Evolutionary conservation across 2,797 vertebrate genomes (phyloP).

Genomic region (Florisuga fusca): DNA sequence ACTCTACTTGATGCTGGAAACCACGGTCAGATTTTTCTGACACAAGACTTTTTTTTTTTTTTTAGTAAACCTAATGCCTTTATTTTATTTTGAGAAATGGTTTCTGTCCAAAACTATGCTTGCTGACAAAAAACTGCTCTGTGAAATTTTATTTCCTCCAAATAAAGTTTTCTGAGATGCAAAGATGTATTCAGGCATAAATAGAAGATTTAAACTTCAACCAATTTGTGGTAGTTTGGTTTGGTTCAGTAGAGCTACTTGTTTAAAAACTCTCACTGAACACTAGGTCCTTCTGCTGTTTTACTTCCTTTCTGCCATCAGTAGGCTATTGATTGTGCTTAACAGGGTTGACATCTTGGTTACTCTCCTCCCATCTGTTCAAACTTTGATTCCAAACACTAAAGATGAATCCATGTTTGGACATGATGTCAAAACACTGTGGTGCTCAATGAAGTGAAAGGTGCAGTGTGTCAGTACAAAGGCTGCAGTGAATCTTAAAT

Average conservation of each 20-base stretch:
- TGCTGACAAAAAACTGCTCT: neutral
- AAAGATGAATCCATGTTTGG: neutral
- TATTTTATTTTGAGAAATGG: neutral
- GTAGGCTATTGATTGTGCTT: neutral
- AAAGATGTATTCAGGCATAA: neutral
- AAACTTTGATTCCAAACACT: neutral
- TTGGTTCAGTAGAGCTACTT: neutral
- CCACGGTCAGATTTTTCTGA: neutral
- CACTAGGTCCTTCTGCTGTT: neutral
- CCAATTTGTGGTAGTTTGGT: neutral
- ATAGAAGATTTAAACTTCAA: neutral
- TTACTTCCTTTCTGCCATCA: neutral
- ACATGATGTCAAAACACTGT: neutral
- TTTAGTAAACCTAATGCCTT: neutral
- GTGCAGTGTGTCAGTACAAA: neutral
- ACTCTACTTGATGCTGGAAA: neutral
- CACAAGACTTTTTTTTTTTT: neutral
- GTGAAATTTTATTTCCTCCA: neutral
- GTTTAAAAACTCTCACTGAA: neutral
- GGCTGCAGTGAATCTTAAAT: neutral
- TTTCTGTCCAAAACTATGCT: neutral
- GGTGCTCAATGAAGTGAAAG: neutral
- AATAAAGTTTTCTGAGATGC: neutral
- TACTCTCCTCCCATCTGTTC: neutral
- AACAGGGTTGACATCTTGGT: neutral